Evolutionary conservation across 2,113 vertebrate species (phyloP).

Genomic region (Notothenia coriiceps): DNA sequence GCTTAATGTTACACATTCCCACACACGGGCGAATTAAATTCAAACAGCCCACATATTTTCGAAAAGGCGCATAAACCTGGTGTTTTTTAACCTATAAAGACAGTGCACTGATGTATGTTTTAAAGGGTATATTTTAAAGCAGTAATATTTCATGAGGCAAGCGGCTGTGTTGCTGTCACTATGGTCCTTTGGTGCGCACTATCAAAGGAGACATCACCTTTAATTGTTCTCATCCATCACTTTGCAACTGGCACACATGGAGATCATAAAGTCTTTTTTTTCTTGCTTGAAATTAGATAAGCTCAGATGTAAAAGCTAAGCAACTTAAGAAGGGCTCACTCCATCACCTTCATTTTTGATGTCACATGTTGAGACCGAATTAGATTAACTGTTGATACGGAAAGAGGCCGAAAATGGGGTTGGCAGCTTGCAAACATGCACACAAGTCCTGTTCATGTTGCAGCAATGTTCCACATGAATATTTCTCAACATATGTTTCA

Average conservation of each 20-base stretch:
- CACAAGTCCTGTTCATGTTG: constrained; percentile 11
- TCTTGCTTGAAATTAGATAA: constrained; percentile 35
- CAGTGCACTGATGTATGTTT: constrained; percentile 57
- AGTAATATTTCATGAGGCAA: constrained; percentile 69
- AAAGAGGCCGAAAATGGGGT: not conserved
- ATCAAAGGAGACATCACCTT: constrained; percentile 76
- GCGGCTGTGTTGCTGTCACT: constrained; percentile 58
- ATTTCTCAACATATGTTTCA: constrained; percentile 38
- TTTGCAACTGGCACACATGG: constrained; percentile 49
- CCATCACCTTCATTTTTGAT: constrained; percentile 35
- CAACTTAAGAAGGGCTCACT: not conserved
- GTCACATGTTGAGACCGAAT: not conserved
- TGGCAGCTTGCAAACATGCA: not conserved
- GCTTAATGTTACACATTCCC: constrained; percentile 1
- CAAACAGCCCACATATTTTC: constrained; percentile 17
- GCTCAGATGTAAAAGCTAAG: constrained; percentile 14
- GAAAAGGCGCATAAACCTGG: constrained; percentile 1
- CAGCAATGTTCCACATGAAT: constrained; percentile 23
- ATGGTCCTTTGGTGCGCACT: constrained; percentile 59
- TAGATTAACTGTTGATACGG: constrained; percentile 46
- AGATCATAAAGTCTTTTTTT: constrained; percentile 68
- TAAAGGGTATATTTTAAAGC: constrained; percentile 64
- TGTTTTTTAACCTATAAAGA: constrained; percentile 30
- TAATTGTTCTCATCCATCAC: constrained; percentile 81
- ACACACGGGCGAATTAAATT: not conserved